Evolutionary conservation across 2,888 invertebrate species (phyloP).

Genomic region (Muscina levida): DNA sequence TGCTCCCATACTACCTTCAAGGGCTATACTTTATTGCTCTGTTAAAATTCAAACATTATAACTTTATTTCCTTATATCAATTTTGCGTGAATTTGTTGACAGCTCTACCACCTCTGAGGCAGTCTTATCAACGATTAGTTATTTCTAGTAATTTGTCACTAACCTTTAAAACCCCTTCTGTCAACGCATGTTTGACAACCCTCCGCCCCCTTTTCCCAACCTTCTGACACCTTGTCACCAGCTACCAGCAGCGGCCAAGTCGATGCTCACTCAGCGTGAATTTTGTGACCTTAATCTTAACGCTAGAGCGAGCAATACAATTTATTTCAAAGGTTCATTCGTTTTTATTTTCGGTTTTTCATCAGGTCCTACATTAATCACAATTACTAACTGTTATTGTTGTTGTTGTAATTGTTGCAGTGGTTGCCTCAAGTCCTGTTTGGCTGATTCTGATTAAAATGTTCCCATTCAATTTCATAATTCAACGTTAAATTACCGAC

Average conservation of each 20-base stretch:
- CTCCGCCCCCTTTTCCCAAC: too few relatives aligned
- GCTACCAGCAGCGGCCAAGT: too few relatives aligned
- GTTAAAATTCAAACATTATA: too few relatives aligned
- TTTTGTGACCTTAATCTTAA: too few relatives aligned
- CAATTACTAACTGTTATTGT: conserved; percentile 34
- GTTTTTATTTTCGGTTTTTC: neutral
- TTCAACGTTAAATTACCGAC: conserved; percentile 25
- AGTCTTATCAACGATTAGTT: conserved; percentile 6
- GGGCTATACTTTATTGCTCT: too few relatives aligned
- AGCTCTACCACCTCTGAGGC: neutral
- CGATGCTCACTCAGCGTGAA: too few relatives aligned
- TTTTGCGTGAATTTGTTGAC: too few relatives aligned
- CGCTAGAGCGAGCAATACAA: too few relatives aligned
- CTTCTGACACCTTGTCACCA: too few relatives aligned
- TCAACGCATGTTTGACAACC: neutral
- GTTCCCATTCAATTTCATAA: conserved; percentile 34
- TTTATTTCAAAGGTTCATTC: neutral
- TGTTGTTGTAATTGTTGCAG: conserved; percentile 1
- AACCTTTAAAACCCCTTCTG: conserved; percentile 13
- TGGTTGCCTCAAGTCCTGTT: neutral
- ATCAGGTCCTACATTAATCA: conserved; percentile 32
- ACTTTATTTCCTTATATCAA: too few relatives aligned
- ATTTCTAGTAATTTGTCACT: conserved; percentile 36
- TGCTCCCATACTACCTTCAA: too few relatives aligned
- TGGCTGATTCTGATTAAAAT: conserved; percentile 36